phyloP scores from a whole-genome alignment of 2,888 invertebrate genomes.

The Caradrina clavipalpis region DNA sequence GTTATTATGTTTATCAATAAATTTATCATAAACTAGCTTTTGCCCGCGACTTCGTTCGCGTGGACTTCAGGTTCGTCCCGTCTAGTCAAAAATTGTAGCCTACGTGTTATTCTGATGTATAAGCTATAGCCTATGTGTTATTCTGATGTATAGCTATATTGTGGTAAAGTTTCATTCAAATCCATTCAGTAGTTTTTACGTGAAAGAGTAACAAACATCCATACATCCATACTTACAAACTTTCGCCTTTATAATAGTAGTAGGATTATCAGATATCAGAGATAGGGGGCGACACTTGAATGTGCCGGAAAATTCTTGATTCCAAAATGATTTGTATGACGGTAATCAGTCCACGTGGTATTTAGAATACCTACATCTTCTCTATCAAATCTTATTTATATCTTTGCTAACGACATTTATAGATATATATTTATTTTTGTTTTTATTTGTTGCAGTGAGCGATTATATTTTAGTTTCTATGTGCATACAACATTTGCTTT shows the following conservation, averaged over 20 bases:
- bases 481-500: conserved; percentile 22
- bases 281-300: conserved; percentile 21
- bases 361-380: conserved; percentile 12
- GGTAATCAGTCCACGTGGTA: conserved; percentile 33
- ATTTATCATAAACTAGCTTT: too few relatives aligned
- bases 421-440: not conserved
- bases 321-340: conserved; percentile 31
- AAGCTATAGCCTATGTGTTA: too few relatives aligned
- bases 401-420: conserved; percentile 9
- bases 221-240: too few relatives aligned
- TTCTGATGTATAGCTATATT: too few relatives aligned
- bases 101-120: too few relatives aligned
- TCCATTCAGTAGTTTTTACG: too few relatives aligned
- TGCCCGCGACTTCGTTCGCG: too few relatives aligned
- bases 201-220: too few relatives aligned
- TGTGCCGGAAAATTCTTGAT: conserved; percentile 21
- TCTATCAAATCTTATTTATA: conserved; percentile 20
- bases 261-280: conserved; percentile 45
- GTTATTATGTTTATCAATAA: conserved; percentile 21
- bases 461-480: conserved; percentile 6
- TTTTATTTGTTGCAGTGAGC: not conserved
- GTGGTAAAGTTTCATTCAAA: too few relatives aligned
- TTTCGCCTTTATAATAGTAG: too few relatives aligned
- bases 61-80: too few relatives aligned
- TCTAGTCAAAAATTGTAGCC: too few relatives aligned